Evolutionary conservation across 2,797 vertebrate species (phyloP), one percentile per base, ranked within the genome.

Genomic region (Peromyscus attwateri): DNA sequence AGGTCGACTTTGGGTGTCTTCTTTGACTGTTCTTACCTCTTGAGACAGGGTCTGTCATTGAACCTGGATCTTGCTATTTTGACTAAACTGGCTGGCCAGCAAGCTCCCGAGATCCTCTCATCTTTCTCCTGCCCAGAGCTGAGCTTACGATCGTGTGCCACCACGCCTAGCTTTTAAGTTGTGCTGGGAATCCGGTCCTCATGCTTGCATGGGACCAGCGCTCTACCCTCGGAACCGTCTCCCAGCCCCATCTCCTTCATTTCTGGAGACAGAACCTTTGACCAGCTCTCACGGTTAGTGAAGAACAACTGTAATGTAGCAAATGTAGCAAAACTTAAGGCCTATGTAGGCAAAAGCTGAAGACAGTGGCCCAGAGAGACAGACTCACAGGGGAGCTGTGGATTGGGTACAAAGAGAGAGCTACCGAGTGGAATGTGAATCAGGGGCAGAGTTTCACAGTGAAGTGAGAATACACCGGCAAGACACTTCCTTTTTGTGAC

Each of bases 201-300:
- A 19, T 19, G 49, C 14, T 55, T 40, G 70, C n/a, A 19, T 5
- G 29, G 68, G 37, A 43, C 23, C 9, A 88, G 52, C 52, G 68
- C 87, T 62, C 31, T 7, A 88, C 55, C 70, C 16, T 14, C 25
- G 31, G 81, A 83, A 37, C 37, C 25, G 29, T 12, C 71, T 62
- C 40, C 25, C 73, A 77, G 55, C 10, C 21, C 11, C 1, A 7
- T 83, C 80, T 79, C 46, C 64, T 66, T 89, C 5, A n/a, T 91
- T 88, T 87, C 71, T 79, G 80, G 92, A 64, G 40, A 88, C n/a
- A 91, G 82, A 91, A 75, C 29, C 9, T 80, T 91, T 91, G 60
- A 62, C 19, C 25, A 60, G 87, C 40, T 93, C 1, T 68, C 52
- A 29, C 31, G n/a, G 19, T 64, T 68, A 76, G n/a, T 76, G 68